phyloP scores from a whole-genome alignment of 2,113 vertebrate genomes.

The Oreochromis aureus region DNA sequence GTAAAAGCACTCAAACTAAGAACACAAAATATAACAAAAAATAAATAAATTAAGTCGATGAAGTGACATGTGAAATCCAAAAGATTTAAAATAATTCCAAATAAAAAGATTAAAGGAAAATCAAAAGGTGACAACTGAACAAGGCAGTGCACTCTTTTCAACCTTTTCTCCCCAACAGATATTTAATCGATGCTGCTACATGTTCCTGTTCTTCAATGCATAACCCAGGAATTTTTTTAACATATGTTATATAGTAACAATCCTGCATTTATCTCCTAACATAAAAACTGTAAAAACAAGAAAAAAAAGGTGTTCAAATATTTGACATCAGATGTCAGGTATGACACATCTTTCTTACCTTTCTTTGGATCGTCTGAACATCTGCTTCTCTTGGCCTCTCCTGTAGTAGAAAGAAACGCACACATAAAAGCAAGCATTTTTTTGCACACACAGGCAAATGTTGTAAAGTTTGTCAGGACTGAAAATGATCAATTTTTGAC shows the following conservation, averaged over 20 bases:
- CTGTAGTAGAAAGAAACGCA: slow-evolving; percentile 28
- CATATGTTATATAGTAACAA: neutral
- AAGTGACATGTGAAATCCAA: slow-evolving; percentile 15
- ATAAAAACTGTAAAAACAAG: neutral
- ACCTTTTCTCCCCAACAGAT: neutral
- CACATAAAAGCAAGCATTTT: neutral
- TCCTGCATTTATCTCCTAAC: neutral
- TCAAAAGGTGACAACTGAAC: neutral
- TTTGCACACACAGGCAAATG: neutral
- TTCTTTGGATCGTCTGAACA: slow-evolving; percentile 67
- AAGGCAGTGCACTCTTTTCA: neutral
- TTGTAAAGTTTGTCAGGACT: neutral
- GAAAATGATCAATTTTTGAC: neutral
- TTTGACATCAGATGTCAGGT: neutral
- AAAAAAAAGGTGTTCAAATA: neutral
- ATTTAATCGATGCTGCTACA: neutral
- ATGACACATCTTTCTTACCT: slow-evolving; percentile 54
- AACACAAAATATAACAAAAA: slow-evolving; percentile 75
- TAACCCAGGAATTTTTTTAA: neutral
- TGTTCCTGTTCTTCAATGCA: neutral
- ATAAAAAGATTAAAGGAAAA: neutral
- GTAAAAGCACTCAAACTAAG: slow-evolving; percentile 92
- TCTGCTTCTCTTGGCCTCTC: slow-evolving; percentile 69
- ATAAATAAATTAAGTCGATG: slow-evolving; percentile 11
- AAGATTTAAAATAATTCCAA: neutral